phyloP scores from a whole-genome alignment of 2,113 vertebrate species.

The Malaclemys terrapin region DNA sequence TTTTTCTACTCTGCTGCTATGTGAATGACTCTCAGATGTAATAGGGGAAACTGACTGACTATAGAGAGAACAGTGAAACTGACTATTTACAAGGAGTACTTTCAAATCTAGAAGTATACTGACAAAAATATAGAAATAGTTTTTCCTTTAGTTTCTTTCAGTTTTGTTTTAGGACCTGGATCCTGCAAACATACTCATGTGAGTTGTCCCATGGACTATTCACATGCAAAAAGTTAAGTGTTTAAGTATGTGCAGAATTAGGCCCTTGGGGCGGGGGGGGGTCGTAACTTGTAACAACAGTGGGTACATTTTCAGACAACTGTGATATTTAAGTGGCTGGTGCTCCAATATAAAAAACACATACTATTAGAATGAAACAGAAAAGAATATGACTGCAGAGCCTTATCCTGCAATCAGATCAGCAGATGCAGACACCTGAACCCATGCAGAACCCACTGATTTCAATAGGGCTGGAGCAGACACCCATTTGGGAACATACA shows the following conservation, averaged over 20 bases:
- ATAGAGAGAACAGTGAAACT: not conserved
- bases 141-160: not conserved
- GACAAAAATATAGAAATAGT: not conserved
- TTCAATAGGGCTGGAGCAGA: not conserved
- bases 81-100: not conserved
- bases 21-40: not conserved
- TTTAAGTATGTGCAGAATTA: rapidly evolving
- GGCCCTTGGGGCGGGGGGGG: not conserved
- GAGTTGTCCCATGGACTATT: not conserved
- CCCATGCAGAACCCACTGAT: rapidly evolving
- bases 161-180: not conserved
- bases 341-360: not conserved
- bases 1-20: not conserved
- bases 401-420: too few relatives aligned
- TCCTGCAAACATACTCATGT: not conserved
- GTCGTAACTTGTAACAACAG: not conserved
- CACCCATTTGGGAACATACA: not conserved
- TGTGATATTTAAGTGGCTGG: not conserved
- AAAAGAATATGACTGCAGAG: not conserved
- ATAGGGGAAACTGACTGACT: not conserved
- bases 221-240: not conserved
- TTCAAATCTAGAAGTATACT: not conserved
- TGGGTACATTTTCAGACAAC: not conserved
- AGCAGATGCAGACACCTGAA: too few relatives aligned
- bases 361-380: not conserved